Percentiles rank a stretch among this genome's conserved stretches.
Conservation (phyloP, 2,113 vertebrate genomes). For the Tenrec ecaudatus region DNA sequence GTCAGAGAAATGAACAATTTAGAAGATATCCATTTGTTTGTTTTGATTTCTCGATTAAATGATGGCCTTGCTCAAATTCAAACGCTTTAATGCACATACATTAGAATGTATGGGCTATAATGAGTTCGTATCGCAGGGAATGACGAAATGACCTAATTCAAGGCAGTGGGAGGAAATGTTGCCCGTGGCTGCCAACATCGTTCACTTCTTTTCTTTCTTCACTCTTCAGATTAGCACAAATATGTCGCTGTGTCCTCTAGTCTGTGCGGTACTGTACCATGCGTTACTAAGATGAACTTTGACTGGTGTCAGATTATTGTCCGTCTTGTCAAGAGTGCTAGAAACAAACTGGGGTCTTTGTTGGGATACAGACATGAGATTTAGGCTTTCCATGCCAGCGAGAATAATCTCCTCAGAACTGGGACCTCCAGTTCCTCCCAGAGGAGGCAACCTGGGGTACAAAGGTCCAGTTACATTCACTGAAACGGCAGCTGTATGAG, state of each 20-base stretch:
- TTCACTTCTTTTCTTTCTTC: background rate
- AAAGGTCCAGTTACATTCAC: no score
- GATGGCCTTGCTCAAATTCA: constrained; percentile 50
- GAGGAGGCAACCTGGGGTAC: no score
- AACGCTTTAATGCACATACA: constrained; percentile 32
- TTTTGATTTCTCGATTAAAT: background rate
- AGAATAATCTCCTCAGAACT: background rate
- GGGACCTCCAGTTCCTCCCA: background rate
- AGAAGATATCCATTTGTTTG: constrained; percentile 39
- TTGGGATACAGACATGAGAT: background rate
- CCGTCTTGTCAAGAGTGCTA: background rate
- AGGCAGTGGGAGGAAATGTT: background rate
- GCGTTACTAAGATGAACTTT: background rate
- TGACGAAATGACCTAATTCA: background rate
- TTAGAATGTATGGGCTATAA: constrained; percentile 45
- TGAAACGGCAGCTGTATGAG: no score
- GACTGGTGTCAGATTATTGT: background rate
- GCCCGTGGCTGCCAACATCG: background rate
- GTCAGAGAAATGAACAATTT: constrained; percentile 64
- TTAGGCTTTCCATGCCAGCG: background rate
- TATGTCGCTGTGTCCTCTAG: background rate
- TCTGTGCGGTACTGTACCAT: background rate
- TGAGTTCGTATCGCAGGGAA: background rate
- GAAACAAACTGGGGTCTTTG: background rate
- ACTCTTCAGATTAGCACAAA: background rate